A percentile compares a stretch with the other conserved stretches of the same genome.
phyloP scores from a whole-genome alignment of 2,113 vertebrate genomes.

The Aptenodytes patagonicus region DNA sequence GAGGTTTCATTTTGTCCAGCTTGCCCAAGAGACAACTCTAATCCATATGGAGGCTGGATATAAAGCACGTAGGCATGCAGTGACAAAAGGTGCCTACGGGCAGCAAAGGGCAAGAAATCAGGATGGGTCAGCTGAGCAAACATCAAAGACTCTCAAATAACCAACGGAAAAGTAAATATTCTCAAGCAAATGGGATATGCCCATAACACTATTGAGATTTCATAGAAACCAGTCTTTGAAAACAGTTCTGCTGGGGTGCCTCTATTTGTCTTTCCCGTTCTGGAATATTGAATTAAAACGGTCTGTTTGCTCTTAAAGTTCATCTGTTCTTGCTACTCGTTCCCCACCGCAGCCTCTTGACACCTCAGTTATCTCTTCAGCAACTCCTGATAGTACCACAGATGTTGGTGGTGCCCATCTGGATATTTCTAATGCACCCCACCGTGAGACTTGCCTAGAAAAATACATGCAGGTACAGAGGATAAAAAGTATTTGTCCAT shows the following conservation, averaged over 20 bases:
- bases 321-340: neutral
- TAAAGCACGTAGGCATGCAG: neutral
- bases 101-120: constrained; percentile 30
- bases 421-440: neutral
- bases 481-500: constrained; percentile 30
- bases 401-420: neutral
- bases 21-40: neutral
- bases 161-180: constrained; percentile 36
- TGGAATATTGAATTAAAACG: constrained; percentile 21
- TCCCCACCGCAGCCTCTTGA: neutral
- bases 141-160: constrained; percentile 34
- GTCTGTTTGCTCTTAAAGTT: constrained; percentile 12
- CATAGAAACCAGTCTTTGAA: constrained; percentile 17
- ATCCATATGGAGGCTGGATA: neutral
- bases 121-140: constrained; percentile 47
- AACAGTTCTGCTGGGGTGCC: neutral
- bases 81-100: neutral
- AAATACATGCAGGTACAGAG: neutral
- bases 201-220: constrained; percentile 7
- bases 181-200: constrained; percentile 14
- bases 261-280: constrained; percentile 29
- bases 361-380: neutral
- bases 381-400: neutral
- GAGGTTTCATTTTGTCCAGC: neutral
- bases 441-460: neutral